These are phyloP conservation scores for Drosophila tropicalis DNA, from an alignment of 1,140 invertebrate species.

Conservation along the genomic window DNA sequence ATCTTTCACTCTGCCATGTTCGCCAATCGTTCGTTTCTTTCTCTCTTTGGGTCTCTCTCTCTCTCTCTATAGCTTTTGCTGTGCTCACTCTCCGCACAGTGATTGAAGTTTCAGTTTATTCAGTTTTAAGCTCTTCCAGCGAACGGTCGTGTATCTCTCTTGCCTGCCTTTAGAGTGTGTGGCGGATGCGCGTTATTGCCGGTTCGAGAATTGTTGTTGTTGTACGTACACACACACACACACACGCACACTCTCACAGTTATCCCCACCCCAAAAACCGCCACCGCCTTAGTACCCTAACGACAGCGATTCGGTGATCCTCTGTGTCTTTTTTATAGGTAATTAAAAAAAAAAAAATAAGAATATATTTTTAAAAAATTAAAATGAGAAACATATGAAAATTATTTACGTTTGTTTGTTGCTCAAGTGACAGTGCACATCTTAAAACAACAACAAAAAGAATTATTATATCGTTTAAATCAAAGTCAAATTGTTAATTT, in stretches of 20 bases:
- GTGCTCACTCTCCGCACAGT: conserved; percentile 5
- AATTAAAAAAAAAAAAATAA: conserved; percentile 12
- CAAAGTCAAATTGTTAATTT: conserved; percentile 31
- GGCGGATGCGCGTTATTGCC: conserved; percentile 13
- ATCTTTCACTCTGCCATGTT: no score
- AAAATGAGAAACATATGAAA: not conserved
- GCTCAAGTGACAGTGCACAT: conserved; percentile 1
- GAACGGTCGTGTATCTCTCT: conserved; percentile 63
- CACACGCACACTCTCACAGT: no score
- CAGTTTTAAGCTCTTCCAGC: conserved; percentile 58
- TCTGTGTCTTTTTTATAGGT: conserved; percentile 21
- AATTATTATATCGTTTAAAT: conserved; percentile 3
- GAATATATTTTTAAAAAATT: not conserved
- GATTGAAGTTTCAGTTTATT: conserved; percentile 43
- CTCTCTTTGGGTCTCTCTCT: not conserved
- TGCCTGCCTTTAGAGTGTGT: conserved; percentile 2
- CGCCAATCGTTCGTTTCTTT: no score
- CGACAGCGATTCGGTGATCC: conserved; percentile 9
- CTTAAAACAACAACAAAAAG: not conserved
- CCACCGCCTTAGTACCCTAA: not conserved
- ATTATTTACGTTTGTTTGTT: no score
- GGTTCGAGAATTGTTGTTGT: conserved; percentile 20
- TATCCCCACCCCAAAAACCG: not conserved
- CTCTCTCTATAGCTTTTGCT: conserved; percentile 8
- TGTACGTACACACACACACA: not conserved